Percentiles rank a stretch among this genome's conserved stretches.
These are phyloP conservation scores for Mystacornis crossleyi DNA, from an alignment of 2,113 vertebrate genomes.

Conservation along the genomic window DNA sequence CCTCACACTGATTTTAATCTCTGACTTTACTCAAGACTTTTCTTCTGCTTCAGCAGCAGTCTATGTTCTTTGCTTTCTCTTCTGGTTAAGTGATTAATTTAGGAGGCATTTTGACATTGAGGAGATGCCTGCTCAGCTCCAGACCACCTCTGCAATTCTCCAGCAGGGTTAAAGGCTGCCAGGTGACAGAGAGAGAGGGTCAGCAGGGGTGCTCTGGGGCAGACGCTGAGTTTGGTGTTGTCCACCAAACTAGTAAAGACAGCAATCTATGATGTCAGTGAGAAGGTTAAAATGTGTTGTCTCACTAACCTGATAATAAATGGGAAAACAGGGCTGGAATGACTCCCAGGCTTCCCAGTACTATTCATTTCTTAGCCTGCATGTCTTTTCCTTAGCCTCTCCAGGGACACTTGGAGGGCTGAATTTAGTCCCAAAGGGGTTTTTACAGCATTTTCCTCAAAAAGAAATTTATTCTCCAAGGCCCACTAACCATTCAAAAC, in stretches of 20 bases:
- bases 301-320: not conserved
- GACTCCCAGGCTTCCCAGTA: not conserved
- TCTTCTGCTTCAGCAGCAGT: not conserved
- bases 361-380: not conserved
- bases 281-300: not conserved
- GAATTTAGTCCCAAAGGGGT: not conserved
- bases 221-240: fast-evolving
- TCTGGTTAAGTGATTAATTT: not conserved
- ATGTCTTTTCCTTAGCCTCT: not conserved
- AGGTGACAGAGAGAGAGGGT: not conserved
- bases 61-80: not conserved
- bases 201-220: not conserved
- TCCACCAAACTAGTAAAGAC: not conserved
- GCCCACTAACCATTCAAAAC: not conserved
- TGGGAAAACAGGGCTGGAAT: not conserved
- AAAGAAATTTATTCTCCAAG: not conserved
- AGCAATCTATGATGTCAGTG: not conserved
- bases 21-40: not conserved
- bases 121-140: not conserved
- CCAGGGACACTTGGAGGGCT: not conserved
- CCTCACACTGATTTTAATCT: not conserved
- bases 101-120: not conserved
- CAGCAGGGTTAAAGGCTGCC: not conserved
- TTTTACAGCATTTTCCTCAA: not conserved
- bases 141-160: not conserved